phyloP scores from a whole-genome alignment of 2,113 vertebrate genomes.

The Nothocercus julius region DNA sequence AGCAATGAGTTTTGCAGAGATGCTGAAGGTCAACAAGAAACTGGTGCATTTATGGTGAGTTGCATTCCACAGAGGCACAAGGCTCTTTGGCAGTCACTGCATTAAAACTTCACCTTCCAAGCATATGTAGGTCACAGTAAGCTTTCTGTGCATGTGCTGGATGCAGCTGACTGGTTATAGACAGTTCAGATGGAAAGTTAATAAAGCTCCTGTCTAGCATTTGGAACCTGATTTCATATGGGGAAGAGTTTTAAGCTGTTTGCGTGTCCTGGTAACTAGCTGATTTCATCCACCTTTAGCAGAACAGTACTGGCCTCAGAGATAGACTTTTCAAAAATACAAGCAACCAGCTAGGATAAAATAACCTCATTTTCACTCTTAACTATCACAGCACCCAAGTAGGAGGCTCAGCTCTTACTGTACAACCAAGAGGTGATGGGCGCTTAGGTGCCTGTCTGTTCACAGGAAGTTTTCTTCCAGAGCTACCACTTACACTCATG shows the following conservation, averaged over 20 bases:
- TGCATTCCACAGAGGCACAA: conserved; percentile 18
- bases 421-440: background rate
- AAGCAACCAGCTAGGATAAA: background rate
- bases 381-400: background rate
- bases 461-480: background rate
- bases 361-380: background rate
- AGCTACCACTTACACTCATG: background rate
- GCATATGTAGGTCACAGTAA: conserved; percentile 51
- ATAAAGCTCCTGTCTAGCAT: background rate
- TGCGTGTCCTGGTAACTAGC: background rate
- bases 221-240: background rate
- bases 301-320: background rate
- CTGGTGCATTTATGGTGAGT: conserved; percentile 81
- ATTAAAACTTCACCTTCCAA: conserved; percentile 53
- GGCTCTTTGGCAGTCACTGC: conserved; percentile 28
- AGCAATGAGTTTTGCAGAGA: conserved; percentile 80
- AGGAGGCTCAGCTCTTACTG: background rate
- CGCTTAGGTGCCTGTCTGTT: background rate
- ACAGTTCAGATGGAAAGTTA: conserved; percentile 29
- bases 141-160: conserved; percentile 38
- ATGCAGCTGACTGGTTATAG: conserved; percentile 39
- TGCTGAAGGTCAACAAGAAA: conserved; percentile 81
- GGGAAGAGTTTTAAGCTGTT: background rate
- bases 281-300: background rate
- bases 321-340: background rate